Conservation (phyloP, 2,888 invertebrate genomes). For the Oxystoma pomonae region DNA sequence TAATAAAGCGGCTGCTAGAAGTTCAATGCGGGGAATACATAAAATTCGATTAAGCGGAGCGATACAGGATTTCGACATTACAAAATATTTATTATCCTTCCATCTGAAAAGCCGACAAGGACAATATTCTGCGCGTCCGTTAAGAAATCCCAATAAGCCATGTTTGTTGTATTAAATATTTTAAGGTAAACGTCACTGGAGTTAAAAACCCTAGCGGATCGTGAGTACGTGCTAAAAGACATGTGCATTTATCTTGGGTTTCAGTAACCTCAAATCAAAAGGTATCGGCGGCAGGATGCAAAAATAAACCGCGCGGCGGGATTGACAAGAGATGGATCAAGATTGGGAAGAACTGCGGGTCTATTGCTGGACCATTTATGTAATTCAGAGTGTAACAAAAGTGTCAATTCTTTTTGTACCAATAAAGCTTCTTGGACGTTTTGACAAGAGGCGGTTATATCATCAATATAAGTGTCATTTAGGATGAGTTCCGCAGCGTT, state of each 20-base stretch:
- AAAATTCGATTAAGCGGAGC: neutral
- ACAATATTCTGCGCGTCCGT: neutral
- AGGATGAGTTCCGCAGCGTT: neutral
- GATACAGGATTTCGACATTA: neutral
- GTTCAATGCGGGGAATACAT: no score
- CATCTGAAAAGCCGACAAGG: neutral
- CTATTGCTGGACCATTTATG: neutral
- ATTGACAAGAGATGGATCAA: neutral
- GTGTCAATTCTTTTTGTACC: neutral
- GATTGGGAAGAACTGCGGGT: neutral
- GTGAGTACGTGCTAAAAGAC: neutral
- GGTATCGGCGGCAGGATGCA: neutral
- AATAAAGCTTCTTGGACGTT: neutral
- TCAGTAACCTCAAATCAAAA: neutral
- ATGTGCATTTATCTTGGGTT: neutral
- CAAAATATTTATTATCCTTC: neutral
- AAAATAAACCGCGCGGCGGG: neutral
- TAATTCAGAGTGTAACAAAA: neutral
- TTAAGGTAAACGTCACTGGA: neutral
- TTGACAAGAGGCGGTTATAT: neutral
- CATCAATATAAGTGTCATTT: conserved; percentile 2
- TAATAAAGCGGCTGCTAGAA: neutral
- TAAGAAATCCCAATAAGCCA: neutral
- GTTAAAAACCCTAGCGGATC: conserved; percentile 2
- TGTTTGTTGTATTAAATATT: conserved; percentile 1